Base-by-base conservation (phyloP, 2,888 invertebrate genomes). In the Leptinotarsa peninsularis region DNA sequence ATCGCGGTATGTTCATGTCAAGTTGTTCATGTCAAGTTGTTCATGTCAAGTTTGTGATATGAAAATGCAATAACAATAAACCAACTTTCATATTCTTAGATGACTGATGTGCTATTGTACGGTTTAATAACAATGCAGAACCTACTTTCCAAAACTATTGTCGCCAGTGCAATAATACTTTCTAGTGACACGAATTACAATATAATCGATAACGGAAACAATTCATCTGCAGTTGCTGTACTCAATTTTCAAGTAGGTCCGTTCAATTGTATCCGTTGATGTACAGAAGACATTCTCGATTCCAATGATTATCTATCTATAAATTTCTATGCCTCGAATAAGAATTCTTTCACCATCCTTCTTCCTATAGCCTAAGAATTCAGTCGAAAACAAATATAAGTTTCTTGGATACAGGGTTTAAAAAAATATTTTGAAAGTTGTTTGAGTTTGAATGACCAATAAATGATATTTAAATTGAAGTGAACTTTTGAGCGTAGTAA, bases 41-140 rank as follows among this genome's bases (percentile, higher is more conserved):
- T 23, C 14, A 15, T 21, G 23, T 58, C 4, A 23, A 23, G 23
- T 58, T 58, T 58, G 58, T 58, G 15, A 58, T 33, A 63, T n/a
- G n/a, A n/a, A 15, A 52, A 17, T n/a, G n/a, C n/a, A 52, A 52
- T 52, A 52, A 15, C n/a, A 52, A 52, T 52, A 52, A 15, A 33
- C 63, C 63, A 63, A 63, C 63, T 63, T 63, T 63, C 63, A 63
- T 63, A 18, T 63, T 33, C 63, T n/a, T 63, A 63, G 63, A 33
- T 63, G 63, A 63, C 17, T 63, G 33, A 63, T 63, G 63, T 63
- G n/a, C 63, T 33, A 63, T 43, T 63, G 63, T 63, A 63, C n/a
- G 63, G 33, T 63, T 63, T 63, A 63, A 63, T 63, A 33, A 43
- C 63, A 63, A 18, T 43, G 43, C 4, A n/a, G 43, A 63, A 63